Evolutionary conservation across 2,888 invertebrate genomes (phyloP).

Genomic region (Idaea biselata): DNA sequence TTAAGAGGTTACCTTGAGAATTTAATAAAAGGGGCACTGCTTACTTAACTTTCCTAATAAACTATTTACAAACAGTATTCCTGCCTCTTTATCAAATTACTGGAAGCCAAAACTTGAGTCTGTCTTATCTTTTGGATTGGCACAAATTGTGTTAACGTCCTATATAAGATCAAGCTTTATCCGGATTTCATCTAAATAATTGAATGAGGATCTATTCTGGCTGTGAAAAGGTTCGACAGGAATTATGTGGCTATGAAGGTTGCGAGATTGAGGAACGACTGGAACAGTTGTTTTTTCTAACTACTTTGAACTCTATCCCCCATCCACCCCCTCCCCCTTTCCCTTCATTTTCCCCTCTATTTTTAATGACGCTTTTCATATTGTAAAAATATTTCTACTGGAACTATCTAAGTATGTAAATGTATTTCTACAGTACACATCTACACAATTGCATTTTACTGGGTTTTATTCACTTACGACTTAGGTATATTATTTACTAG

Average conservation of each 20-base stretch:
- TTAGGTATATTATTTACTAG: too few relatives aligned
- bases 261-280: slow-evolving; percentile 14
- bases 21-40: slow-evolving; percentile 4
- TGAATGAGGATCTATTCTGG: slow-evolving; percentile 76
- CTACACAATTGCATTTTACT: too few relatives aligned
- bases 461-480: too few relatives aligned
- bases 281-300: background rate
- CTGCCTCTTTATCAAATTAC: slow-evolving; percentile 42
- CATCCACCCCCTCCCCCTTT: too few relatives aligned
- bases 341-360: too few relatives aligned
- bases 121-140: slow-evolving; percentile 43
- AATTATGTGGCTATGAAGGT: slow-evolving; percentile 41
- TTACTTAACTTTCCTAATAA: slow-evolving; percentile 18
- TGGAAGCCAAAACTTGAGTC: slow-evolving; percentile 47
- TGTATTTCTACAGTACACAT: too few relatives aligned
- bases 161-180: slow-evolving; percentile 61
- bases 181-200: slow-evolving; percentile 79
- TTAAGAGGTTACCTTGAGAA: background rate
- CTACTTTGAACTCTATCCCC: background rate
- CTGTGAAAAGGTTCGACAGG: slow-evolving; percentile 63
- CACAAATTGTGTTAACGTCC: slow-evolving; percentile 71
- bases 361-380: too few relatives aligned
- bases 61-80: slow-evolving; percentile 20
- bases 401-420: too few relatives aligned
- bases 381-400: too few relatives aligned